These are phyloP conservation scores for Sinohyriopsis cumingii DNA, from an alignment of 2,888 invertebrate species.

Conservation along the genomic window DNA sequence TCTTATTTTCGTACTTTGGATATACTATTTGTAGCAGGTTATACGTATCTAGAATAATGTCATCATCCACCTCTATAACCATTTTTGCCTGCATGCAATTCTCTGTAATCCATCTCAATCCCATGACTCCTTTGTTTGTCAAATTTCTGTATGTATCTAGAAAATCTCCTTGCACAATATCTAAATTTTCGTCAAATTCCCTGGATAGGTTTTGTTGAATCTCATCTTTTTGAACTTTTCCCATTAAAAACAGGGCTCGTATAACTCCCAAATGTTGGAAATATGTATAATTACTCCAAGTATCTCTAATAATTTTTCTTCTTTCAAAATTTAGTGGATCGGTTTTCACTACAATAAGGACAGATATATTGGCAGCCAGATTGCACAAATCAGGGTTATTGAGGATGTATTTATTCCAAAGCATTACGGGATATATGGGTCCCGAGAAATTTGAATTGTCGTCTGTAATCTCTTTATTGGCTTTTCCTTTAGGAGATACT, in stretches of 20 bases:
- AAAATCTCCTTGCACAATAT: constrained; percentile 37
- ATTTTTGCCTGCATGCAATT: constrained; percentile 32
- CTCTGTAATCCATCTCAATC: constrained; percentile 34
- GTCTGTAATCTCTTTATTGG: too few relatives aligned
- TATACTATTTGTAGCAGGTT: constrained; percentile 22
- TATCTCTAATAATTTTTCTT: neutral
- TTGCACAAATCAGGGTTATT: constrained; percentile 3
- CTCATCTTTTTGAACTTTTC: constrained; percentile 10
- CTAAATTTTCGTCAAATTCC: constrained; percentile 21
- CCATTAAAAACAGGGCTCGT: constrained; percentile 29
- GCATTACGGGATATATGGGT: neutral
- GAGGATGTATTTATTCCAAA: neutral
- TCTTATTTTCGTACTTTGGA: constrained; percentile 10
- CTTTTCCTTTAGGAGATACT: too few relatives aligned
- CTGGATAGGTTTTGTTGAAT: constrained; percentile 15
- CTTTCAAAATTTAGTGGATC: neutral
- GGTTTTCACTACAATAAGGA: neutral
- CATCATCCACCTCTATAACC: constrained; percentile 37
- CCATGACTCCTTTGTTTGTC: constrained; percentile 36
- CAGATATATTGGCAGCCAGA: neutral
- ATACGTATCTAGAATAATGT: constrained; percentile 33
- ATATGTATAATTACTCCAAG: neutral
- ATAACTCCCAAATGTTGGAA: constrained; percentile 5
- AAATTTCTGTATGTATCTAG: constrained; percentile 37
- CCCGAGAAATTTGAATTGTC: neutral